These are phyloP conservation scores for Drosophila parvula DNA, from an alignment of 1,140 invertebrate genomes.

Conservation along the genomic window DNA sequence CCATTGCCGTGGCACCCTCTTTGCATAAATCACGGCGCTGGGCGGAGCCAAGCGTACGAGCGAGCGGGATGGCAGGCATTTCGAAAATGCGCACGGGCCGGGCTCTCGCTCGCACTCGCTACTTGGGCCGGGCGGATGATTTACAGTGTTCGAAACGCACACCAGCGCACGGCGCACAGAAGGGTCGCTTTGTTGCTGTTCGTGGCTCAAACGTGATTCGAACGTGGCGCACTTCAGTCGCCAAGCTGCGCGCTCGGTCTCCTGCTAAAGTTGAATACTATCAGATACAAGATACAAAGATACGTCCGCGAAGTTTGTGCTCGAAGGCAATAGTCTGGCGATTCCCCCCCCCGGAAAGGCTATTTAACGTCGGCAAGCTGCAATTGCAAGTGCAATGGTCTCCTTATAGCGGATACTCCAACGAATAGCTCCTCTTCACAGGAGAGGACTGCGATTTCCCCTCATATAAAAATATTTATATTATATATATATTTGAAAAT, in stretches of 20 bases:
- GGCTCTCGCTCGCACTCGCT: slow-evolving; percentile 44
- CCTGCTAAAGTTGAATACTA: slow-evolving; percentile 16
- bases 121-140: slow-evolving; percentile 47
- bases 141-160: slow-evolving; percentile 77
- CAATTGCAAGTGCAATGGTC: slow-evolving; percentile 18
- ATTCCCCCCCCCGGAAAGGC: slow-evolving; percentile 23
- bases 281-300: slow-evolving; percentile 26
- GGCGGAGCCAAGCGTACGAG: slow-evolving; percentile 58
- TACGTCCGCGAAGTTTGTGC: slow-evolving; percentile 36
- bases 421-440: slow-evolving; percentile 21
- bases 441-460: slow-evolving; percentile 21
- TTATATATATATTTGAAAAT: not conserved
- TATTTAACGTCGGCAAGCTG: slow-evolving; percentile 49
- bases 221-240: slow-evolving; percentile 79
- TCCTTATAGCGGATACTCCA: slow-evolving; percentile 36
- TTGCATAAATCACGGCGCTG: slow-evolving; percentile 74
- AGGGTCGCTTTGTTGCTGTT: slow-evolving; percentile 26
- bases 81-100: slow-evolving; percentile 67
- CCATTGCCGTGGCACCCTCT: slow-evolving; percentile 66
- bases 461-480: not conserved
- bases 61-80: slow-evolving; percentile 36
- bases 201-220: slow-evolving; percentile 72
- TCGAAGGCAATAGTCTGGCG: slow-evolving; percentile 9
- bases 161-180: slow-evolving; percentile 10
- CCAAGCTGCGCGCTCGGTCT: slow-evolving; percentile 75